Conservation (phyloP, 2,113 vertebrate species). For the Chamaea fasciata region DNA sequence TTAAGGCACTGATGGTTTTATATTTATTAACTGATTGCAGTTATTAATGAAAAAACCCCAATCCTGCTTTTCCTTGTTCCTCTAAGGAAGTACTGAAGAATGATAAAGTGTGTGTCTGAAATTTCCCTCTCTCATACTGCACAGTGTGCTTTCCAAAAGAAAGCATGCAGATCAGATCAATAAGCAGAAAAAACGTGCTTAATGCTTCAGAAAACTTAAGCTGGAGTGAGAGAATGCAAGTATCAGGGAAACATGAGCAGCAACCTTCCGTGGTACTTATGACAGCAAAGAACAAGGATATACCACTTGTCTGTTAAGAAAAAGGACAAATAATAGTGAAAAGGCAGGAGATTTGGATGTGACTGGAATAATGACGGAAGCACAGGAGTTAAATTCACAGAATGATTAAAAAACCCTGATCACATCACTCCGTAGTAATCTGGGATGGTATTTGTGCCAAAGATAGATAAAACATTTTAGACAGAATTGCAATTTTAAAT, state of each 20-base stretch:
- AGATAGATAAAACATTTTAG: constrained; percentile 37
- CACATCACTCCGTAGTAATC: constrained; percentile 15
- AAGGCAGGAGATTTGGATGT: neutral
- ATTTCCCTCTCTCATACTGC: neutral
- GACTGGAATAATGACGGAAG: neutral
- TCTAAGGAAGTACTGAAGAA: neutral
- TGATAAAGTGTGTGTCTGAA: neutral
- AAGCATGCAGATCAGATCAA: neutral
- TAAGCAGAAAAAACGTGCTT: neutral
- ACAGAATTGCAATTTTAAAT: constrained; percentile 15
- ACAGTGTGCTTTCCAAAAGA: neutral
- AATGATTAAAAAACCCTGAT: neutral
- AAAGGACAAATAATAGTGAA: neutral
- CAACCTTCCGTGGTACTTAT: neutral
- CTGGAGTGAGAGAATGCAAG: fast-evolving
- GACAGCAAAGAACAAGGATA: neutral
- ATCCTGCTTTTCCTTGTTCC: neutral
- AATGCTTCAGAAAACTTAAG: neutral
- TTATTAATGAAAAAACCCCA: neutral
- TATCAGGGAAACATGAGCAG: fast-evolving
- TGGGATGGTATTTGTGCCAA: neutral
- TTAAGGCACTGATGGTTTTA: neutral
- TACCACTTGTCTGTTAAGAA: neutral
- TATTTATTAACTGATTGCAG: neutral
- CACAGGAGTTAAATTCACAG: constrained; percentile 4